phyloP scores from a whole-genome alignment of 2,888 invertebrate species.

The Lasioglossum figueresi region DNA sequence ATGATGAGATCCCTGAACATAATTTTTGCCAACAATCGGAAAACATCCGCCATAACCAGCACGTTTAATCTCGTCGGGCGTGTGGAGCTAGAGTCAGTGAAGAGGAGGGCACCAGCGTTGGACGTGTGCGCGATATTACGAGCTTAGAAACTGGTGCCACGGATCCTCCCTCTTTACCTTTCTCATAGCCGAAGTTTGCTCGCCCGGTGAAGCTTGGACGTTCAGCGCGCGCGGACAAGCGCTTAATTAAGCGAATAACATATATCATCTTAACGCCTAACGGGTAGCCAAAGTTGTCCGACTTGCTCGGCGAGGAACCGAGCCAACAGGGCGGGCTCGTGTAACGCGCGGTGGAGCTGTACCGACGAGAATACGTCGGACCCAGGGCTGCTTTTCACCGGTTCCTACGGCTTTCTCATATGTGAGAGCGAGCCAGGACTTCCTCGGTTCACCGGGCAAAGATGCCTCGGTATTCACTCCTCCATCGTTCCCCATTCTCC shows the following conservation, averaged over 20 bases:
- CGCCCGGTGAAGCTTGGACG: constrained; percentile 70
- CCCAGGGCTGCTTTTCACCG: constrained; percentile 54
- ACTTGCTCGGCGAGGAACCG: constrained; percentile 46
- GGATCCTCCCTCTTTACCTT: constrained; percentile 37
- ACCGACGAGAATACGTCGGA: constrained; percentile 36
- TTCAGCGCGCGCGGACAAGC: constrained; percentile 75
- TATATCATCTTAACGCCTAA: constrained; percentile 79
- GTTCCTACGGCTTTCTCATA: constrained; percentile 36
- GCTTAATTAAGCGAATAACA: constrained; percentile 83
- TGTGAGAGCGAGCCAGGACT: constrained; percentile 33
- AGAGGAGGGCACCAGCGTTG: background rate
- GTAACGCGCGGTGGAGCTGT: constrained; percentile 2
- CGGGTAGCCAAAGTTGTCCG: constrained; percentile 51
- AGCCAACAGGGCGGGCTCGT: constrained; percentile 21
- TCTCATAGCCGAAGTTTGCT: constrained; percentile 67
- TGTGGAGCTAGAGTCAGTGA: background rate
- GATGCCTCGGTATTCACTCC: constrained; percentile 37
- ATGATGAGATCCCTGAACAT: background rate
- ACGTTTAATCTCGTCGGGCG: background rate
- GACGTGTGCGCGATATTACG: constrained; percentile 44
- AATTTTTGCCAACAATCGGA: background rate
- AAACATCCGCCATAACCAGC: background rate
- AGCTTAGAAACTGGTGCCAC: constrained; percentile 38
- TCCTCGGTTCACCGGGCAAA: constrained; percentile 49
- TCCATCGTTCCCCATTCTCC: constrained; percentile 52